Base-by-base conservation (phyloP, 2,113 vertebrate genomes). In the Dasyprocta punctata region DNA sequence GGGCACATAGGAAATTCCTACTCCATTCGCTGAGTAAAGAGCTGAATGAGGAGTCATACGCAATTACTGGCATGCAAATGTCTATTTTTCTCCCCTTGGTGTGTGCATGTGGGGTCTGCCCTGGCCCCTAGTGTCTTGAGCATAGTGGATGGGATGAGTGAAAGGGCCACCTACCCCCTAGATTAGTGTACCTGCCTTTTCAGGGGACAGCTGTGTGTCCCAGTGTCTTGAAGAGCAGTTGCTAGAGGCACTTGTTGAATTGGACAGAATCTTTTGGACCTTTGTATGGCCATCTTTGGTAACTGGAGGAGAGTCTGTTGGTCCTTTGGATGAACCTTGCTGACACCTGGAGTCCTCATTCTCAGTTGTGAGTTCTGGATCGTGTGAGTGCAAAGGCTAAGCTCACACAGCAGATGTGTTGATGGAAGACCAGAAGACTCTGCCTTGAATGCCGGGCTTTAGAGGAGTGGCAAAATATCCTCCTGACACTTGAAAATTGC, bases 401-500 rank as follows among this genome's bases (percentile, higher is more conserved):
- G 30, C 41, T 65, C 83, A 36, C 85, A 24, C 80, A 33, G 81
- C 56, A 89, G 94, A 98, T 0, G 90, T 97, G 98, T 97, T 97
- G 97, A 98, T 96, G 81, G 94, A 61, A 92, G 95, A 80, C 20
- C 0, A 14, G 75, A 89, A 75, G 60, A 38, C 16, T n/a, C 83
- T 36, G 89, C 44, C 92, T 47, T 4, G 22, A 24, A 54, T 3
- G 90, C 61, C 0, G 1, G 24, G 82, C 28, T 30, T 95, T 96
- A 92, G 83, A 96, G 67, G 92, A 90, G 58, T 0, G 0, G 30
- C 84, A 54, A 52, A 0, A 14, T 20, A 94, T 95, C 92, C 78
- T 95, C 81, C 81, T 94, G 95, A 98, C 98, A 97, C 94, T 91
- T 89, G 97, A 97, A 96, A 97, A 98, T 97, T 97, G 94, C 93